Evolutionary conservation across 1,140 invertebrate genomes (phyloP).

Genomic region (Dinoponera quadriceps): DNA sequence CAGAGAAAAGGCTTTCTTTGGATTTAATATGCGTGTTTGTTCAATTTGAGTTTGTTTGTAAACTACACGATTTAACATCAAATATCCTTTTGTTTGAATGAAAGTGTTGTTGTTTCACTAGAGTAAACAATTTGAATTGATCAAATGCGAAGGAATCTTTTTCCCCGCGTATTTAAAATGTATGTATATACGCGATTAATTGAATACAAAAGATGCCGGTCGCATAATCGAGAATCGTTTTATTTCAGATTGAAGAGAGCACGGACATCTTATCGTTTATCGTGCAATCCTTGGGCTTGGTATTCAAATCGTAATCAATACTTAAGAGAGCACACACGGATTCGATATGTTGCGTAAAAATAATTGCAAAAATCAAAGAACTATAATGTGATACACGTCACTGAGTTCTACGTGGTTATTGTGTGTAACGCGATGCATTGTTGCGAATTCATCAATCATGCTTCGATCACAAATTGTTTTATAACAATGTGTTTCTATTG

Average conservation of each 20-base stretch:
- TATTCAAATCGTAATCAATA: slow-evolving; percentile 85
- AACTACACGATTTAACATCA: no score
- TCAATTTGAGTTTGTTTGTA: no score
- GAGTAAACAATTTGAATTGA: no score
- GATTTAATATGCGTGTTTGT: no score
- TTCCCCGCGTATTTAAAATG: no score
- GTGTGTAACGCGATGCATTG: slow-evolving; percentile 34
- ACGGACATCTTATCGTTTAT: slow-evolving; percentile 96
- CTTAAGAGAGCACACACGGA: slow-evolving; percentile 35
- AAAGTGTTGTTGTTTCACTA: no score
- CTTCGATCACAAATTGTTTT: slow-evolving; percentile 60
- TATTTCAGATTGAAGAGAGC: slow-evolving; percentile 94
- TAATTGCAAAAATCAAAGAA: slow-evolving; percentile 35
- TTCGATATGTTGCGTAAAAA: slow-evolving; percentile 43
- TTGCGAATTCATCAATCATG: slow-evolving; percentile 17
- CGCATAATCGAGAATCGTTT: slow-evolving; percentile 64
- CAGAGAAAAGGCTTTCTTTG: no score
- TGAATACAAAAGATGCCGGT: slow-evolving; percentile 38
- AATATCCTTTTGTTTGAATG: no score
- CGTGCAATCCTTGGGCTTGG: slow-evolving; percentile 90
- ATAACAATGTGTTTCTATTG: slow-evolving; percentile 55
- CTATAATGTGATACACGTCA: slow-evolving; percentile 35
- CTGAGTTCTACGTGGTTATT: slow-evolving; percentile 10
- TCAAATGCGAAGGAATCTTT: no score
- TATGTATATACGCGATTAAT: slow-evolving; percentile 30